Conservation (phyloP, 2,113 vertebrate species). For the Centropus bengalensis region DNA sequence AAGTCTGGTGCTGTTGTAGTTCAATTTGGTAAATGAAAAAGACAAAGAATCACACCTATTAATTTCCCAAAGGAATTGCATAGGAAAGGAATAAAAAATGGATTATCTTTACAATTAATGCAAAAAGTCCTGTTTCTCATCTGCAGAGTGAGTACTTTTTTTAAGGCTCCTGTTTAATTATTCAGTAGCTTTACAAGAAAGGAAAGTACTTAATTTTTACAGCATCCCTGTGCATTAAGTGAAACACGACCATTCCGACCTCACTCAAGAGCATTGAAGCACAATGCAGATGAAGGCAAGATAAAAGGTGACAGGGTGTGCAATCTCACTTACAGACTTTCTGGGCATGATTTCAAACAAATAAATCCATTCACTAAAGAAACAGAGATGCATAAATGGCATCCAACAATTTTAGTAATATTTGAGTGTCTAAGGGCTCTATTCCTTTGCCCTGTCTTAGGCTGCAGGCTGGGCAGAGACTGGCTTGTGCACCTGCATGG, state of each 20-base stretch:
- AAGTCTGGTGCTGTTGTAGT: conserved; percentile 9
- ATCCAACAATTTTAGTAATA: background rate
- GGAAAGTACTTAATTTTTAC: background rate
- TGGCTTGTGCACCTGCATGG: too few species aligned
- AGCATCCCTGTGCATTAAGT: background rate
- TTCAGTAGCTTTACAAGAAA: background rate
- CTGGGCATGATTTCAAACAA: background rate
- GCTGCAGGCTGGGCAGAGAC: background rate
- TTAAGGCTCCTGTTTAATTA: background rate
- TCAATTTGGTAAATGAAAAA: conserved; percentile 40
- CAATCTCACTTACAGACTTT: background rate
- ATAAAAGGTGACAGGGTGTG: background rate
- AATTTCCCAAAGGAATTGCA: conserved; percentile 27
- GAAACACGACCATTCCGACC: background rate
- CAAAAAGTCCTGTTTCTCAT: background rate
- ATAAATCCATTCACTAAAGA: background rate
- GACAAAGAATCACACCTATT: conserved; percentile 7
- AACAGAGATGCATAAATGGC: background rate
- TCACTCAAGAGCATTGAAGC: background rate
- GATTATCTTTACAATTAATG: background rate
- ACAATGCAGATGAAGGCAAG: background rate
- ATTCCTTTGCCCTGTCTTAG: background rate
- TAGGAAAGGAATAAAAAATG: background rate
- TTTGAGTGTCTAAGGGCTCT: background rate
- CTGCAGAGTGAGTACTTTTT: background rate